Evolutionary conservation across 2,797 vertebrate species (phyloP).

Genomic region (Taenioides sp.): DNA sequence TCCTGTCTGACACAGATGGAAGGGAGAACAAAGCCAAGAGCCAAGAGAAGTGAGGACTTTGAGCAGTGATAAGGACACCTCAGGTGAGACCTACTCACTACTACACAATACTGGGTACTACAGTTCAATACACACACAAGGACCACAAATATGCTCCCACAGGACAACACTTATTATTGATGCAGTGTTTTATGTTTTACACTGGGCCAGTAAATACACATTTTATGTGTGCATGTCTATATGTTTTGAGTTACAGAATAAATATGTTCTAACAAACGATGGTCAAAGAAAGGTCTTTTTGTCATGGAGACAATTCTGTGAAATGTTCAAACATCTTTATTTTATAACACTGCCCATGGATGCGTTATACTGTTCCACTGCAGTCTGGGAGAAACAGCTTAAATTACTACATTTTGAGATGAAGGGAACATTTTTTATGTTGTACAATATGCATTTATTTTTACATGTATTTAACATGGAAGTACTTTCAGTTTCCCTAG

Average conservation of each 20-base stretch:
- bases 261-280: not conserved
- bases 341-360: not conserved
- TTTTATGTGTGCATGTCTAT: not conserved
- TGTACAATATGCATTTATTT: not conserved
- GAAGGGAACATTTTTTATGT: not conserved
- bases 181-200: not conserved
- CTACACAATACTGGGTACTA: too few species aligned
- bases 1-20: conserved; percentile 36
- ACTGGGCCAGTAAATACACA: not conserved
- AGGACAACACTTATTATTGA: not conserved
- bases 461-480: not conserved
- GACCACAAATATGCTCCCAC: not conserved
- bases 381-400: not conserved
- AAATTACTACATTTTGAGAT: not conserved
- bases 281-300: conserved; percentile 2
- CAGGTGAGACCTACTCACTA: conserved; percentile 15
- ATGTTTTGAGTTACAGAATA: not conserved
- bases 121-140: not conserved
- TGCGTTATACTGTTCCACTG: not conserved
- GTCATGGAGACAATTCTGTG: not conserved
- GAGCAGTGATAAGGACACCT: conserved; percentile 29
- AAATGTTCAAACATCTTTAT: not conserved
- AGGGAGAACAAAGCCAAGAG: conserved; percentile 36
- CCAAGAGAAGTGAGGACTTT: conserved; percentile 22
- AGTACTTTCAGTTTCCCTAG: not conserved